Conservation (phyloP, 2,888 invertebrate genomes). For the Meiosimyza decipiens region DNA sequence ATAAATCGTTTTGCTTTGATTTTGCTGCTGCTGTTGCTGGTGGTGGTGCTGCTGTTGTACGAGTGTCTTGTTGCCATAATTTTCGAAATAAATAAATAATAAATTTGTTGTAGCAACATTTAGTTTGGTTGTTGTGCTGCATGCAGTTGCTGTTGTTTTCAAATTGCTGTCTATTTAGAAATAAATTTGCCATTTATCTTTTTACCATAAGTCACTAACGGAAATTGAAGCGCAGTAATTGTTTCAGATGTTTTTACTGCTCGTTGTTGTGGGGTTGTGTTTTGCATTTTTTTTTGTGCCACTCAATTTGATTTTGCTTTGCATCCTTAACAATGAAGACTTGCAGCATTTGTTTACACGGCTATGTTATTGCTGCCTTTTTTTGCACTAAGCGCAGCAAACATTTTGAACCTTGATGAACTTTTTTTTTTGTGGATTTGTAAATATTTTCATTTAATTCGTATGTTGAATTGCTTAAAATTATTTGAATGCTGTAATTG, state of each 20-base stretch:
- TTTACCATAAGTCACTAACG: too few relatives aligned
- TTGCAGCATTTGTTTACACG: background rate
- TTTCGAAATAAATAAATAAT: too few relatives aligned
- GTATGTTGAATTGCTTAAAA: too few relatives aligned
- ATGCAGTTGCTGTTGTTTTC: background rate
- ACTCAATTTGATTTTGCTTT: background rate
- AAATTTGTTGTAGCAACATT: too few relatives aligned
- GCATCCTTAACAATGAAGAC: background rate
- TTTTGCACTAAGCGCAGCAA: background rate
- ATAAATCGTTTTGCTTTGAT: conserved; percentile 16
- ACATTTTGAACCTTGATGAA: too few relatives aligned
- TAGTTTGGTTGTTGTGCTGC: background rate
- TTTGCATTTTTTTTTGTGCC: background rate
- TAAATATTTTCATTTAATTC: too few relatives aligned
- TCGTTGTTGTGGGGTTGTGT: background rate
- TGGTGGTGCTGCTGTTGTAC: background rate
- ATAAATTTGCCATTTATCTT: too few relatives aligned
- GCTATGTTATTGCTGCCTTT: background rate
- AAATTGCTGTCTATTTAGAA: too few relatives aligned
- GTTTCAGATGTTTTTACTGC: conserved; percentile 4
- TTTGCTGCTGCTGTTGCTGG: background rate
- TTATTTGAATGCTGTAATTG: too few relatives aligned
- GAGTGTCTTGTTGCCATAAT: too few relatives aligned
- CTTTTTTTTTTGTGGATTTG: too few relatives aligned
- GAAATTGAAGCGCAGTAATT: background rate